Percentiles rank a stretch among this genome's conserved stretches.
Evolutionary conservation across 92 coral and sea anemone genomes (phyloP).

Genomic region (Porites divaricata): DNA sequence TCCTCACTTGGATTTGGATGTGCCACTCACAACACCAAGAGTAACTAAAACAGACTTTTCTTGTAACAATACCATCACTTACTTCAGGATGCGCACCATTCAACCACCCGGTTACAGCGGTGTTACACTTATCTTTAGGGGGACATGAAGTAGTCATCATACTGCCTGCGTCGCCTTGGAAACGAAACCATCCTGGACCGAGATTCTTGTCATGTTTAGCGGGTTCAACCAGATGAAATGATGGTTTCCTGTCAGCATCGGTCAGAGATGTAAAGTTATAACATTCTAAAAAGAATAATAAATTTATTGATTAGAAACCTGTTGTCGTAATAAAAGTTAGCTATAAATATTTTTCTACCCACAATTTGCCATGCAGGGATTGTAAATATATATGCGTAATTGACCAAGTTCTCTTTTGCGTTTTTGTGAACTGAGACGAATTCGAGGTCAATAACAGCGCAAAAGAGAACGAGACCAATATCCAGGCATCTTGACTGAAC

Average conservation of each 20-base stretch:
- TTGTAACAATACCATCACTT: not conserved
- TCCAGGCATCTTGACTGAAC: no score
- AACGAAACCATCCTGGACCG: constrained; percentile 5
- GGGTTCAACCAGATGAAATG: not conserved
- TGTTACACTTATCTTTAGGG: not conserved
- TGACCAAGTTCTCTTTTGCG: no score
- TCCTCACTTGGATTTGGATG: not conserved
- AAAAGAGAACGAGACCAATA: no score
- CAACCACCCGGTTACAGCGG: not conserved
- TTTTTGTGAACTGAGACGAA: no score
- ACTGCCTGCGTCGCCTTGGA: not conserved
- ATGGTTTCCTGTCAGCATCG: not conserved
- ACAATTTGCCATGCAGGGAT: no score
- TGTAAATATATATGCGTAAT: no score
- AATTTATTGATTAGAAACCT: no score
- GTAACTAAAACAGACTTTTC: not conserved
- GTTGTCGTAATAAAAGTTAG: no score
- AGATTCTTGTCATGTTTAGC: not conserved
- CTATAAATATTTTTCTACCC: no score
- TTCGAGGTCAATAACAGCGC: no score
- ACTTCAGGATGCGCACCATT: not conserved
- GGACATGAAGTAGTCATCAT: constrained; percentile 1
- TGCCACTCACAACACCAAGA: not conserved
- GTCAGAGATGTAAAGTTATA: not conserved
- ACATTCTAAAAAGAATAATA: not conserved